Evolutionary conservation across 2,113 vertebrate species (phyloP), one percentile per base, ranked within the genome.

Genomic region (Triplophysa rosa): DNA sequence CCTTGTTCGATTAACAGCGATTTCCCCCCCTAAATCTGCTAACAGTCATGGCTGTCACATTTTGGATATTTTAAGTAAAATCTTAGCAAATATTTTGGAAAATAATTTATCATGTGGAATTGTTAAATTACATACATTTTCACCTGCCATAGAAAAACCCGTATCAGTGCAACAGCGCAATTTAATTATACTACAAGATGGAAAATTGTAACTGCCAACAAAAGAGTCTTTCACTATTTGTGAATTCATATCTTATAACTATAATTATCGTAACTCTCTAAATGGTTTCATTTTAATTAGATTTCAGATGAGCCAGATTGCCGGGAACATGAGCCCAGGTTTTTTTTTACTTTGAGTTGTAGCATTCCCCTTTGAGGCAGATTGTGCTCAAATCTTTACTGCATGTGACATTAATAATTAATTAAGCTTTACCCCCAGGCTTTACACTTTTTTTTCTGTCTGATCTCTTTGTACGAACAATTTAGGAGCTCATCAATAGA

Each of bases 101-200:
- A 19, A 24, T 64, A 66, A 77, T 45, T 45, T 2, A 13, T 52
- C 69, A 17, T 52, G 14, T 71, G 47, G 59, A 82, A 42, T 9
- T 42, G 9, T 42, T 42, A 9, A 42, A 42, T 42, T 77, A 77
- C 70, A 33, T 68, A 77, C 61, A 80, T 77, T 77, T 52, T 52
- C 47, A 40, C 33, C 24, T 77, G 45, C 76, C 64, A 67, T 58
- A 17, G 45, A 59, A 49, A 47, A 14, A 14, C 59, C 54, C n/a
- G 45, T 77, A 61, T 80, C 77, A 52, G 45, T 71, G 72, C 67
- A 68, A 42, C 58, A 11, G 14, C 26, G 52, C 71, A 49, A 80
- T 80, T 77, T 80, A 73, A 80, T 83, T 71, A 83, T 73, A 80
- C 54, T 66, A 62, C 67, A 59, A 52, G 67, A 70, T 80, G 70